Conservation (phyloP, 2,888 invertebrate genomes). For the Folsomia manolachei region DNA sequence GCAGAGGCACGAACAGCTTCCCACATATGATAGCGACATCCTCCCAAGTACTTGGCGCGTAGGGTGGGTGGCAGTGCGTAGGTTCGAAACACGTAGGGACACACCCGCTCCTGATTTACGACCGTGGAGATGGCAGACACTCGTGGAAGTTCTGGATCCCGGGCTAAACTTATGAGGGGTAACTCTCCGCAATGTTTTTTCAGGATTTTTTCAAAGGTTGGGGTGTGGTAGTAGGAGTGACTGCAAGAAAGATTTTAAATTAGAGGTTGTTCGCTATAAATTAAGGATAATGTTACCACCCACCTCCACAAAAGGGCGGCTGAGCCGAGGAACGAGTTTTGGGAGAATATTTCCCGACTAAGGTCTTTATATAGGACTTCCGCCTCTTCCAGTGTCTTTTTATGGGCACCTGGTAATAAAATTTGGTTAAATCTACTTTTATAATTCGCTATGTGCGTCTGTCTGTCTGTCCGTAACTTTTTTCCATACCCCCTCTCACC, state of each 20-base stretch:
- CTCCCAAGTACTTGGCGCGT: constrained; percentile 70
- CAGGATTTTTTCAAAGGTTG: constrained; percentile 74
- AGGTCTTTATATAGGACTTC: constrained; percentile 62
- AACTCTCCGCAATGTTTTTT: constrained; percentile 64
- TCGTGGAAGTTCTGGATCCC: constrained; percentile 61
- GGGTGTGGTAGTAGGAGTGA: constrained; percentile 85
- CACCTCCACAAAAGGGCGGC: constrained; percentile 76
- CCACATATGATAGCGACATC: constrained; percentile 70
- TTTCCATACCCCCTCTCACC: no score
- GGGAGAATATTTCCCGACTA: constrained; percentile 66
- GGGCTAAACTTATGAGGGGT: constrained; percentile 62
- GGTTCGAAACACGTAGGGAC: constrained; percentile 80
- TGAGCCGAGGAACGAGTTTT: constrained; percentile 66
- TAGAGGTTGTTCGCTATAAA: no score
- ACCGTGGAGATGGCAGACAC: constrained; percentile 76
- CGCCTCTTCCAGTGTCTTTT: constrained; percentile 62
- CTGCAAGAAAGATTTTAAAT: no score
- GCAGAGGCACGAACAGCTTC: constrained; percentile 83
- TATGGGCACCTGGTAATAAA: constrained; percentile 58
- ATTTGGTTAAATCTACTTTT: background rate
- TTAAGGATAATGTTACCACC: no score
- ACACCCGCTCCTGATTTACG: constrained; percentile 69
- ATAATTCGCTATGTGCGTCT: no score
- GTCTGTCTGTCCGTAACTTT: no score
- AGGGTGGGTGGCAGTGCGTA: constrained; percentile 71